Percentiles rank a stretch among this genome's conserved stretches.
Evolutionary conservation across 1,140 invertebrate species (phyloP).

Genomic region (Papilio glaucus): DNA sequence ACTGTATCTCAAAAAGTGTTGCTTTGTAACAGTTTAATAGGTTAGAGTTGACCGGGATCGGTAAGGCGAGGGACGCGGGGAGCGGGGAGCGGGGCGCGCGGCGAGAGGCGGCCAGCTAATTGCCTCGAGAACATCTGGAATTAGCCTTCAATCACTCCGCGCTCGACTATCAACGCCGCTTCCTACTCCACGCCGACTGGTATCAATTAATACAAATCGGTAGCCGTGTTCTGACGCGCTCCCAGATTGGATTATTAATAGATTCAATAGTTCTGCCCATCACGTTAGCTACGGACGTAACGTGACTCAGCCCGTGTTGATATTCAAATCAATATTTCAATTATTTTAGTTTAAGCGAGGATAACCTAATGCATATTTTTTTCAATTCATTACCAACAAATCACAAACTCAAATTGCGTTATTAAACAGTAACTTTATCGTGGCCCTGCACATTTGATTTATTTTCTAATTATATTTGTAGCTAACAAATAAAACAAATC

Average conservation of each 20-base stretch:
- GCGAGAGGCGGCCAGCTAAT: slow-evolving; percentile 62
- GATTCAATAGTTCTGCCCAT: slow-evolving; percentile 65
- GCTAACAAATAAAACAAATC: slow-evolving; percentile 12
- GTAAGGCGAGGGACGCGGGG: slow-evolving; percentile 35
- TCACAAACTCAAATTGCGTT: background rate
- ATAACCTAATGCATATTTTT: background rate
- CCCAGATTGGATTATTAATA: slow-evolving; percentile 75
- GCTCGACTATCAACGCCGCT: slow-evolving; percentile 67
- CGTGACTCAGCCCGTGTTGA: slow-evolving; percentile 39
- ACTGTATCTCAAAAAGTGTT: background rate
- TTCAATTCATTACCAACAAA: background rate
- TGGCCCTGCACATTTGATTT: background rate
- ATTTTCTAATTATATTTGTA: background rate
- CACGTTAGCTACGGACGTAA: slow-evolving; percentile 42
- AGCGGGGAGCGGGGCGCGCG: slow-evolving; percentile 46
- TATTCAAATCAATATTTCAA: background rate
- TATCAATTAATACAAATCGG: slow-evolving; percentile 81
- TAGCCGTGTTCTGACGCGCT: slow-evolving; percentile 66
- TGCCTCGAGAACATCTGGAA: slow-evolving; percentile 78
- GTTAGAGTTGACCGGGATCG: background rate
- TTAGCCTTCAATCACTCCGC: slow-evolving; percentile 74
- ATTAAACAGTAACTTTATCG: background rate
- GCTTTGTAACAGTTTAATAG: background rate
- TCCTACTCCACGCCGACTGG: slow-evolving; percentile 43
- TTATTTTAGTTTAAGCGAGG: background rate